Percentiles rank a stretch among this genome's conserved stretches.
Conservation (phyloP, 2,888 invertebrate genomes). For the Amphiduros pacificus region DNA sequence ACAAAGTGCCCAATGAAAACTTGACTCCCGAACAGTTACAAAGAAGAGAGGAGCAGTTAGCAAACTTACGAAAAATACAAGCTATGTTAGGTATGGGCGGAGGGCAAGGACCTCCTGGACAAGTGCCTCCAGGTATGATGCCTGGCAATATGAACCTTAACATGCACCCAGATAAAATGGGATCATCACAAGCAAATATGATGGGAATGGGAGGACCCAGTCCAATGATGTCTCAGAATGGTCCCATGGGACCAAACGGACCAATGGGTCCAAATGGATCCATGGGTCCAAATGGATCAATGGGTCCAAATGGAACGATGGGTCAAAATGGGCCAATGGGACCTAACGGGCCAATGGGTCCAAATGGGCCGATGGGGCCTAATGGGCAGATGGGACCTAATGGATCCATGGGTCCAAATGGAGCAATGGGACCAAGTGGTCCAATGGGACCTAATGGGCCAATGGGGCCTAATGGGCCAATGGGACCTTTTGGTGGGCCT, state of each 20-base stretch:
- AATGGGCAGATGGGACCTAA: conserved; percentile 26
- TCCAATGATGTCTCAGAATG: conserved; percentile 17
- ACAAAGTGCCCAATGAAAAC: conserved; percentile 70
- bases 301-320: conserved; percentile 51
- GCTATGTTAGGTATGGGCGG: conserved; percentile 69
- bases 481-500: conserved; percentile 48
- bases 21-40: conserved; percentile 93
- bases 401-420: not conserved
- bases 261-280: conserved; percentile 32
- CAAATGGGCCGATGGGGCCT: conserved; percentile 32
- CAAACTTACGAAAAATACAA: conserved; percentile 88
- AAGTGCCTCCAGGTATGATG: conserved; percentile 1
- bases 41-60: conserved; percentile 89
- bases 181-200: conserved; percentile 8
- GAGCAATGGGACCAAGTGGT: conserved; percentile 19
- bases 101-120: conserved; percentile 9
- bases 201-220: conserved; percentile 20
- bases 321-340: conserved; percentile 12
- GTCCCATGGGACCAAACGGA: conserved; percentile 28
- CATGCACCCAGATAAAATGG: conserved; percentile 17
- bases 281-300: conserved; percentile 50
- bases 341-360: conserved; percentile 59
- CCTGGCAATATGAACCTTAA: conserved; percentile 10
- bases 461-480: conserved; percentile 34
- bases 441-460: conserved; percentile 38